Percentiles rank a stretch among this genome's conserved stretches.
Conservation (phyloP, 2,797 vertebrate genomes). For the Stomatorhinus walkeri region DNA sequence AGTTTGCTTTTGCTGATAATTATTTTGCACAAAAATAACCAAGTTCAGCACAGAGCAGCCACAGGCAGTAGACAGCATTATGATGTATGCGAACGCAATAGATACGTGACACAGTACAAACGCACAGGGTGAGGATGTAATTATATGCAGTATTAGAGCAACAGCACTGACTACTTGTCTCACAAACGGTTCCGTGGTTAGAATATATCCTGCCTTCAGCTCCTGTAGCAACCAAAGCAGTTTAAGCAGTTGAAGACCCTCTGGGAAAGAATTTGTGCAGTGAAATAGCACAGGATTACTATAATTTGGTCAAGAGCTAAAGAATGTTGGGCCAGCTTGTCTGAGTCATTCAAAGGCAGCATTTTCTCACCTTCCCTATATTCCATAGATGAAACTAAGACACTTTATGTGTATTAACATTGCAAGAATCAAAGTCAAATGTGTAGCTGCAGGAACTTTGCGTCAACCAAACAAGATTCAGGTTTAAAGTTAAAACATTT, state of each 20-base stretch:
- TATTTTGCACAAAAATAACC: background rate
- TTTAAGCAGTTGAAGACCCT: background rate
- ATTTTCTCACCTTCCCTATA: background rate
- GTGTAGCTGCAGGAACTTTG: background rate
- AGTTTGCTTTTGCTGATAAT: background rate
- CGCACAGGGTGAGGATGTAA: background rate
- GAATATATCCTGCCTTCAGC: background rate
- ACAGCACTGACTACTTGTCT: background rate
- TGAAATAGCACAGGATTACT: background rate
- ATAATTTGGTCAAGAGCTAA: background rate
- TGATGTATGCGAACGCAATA: background rate
- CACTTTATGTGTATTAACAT: background rate
- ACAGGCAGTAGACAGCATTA: background rate
- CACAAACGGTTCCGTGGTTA: background rate
- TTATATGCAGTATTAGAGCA: background rate
- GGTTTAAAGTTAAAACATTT: background rate
- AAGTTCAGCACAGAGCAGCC: background rate
- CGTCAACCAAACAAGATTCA: background rate
- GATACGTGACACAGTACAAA: background rate
- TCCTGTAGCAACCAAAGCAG: background rate
- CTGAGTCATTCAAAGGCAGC: background rate
- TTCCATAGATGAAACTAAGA: background rate
- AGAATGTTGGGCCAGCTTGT: background rate
- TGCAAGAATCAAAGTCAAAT: background rate
- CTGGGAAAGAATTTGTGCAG: background rate